Conservation (phyloP, 23 tunicate genomes). For the Oikopleura dioica region DNA sequence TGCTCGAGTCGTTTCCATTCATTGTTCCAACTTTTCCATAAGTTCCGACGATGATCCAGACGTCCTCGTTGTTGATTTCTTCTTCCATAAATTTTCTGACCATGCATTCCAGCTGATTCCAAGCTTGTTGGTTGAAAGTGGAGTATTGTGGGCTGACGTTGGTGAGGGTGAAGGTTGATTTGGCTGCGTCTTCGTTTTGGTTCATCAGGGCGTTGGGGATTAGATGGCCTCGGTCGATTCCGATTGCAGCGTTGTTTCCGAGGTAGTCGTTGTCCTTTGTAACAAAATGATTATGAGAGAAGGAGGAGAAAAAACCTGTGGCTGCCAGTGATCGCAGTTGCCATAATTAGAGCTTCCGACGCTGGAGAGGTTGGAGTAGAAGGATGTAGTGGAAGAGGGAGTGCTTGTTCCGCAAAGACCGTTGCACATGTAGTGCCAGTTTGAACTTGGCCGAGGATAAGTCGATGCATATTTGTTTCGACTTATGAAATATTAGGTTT, state of each 20-base stretch:
- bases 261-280: not conserved
- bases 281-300: too few species aligned
- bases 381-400: too few species aligned
- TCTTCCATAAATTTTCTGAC: not conserved
- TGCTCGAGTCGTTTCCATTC: not conserved
- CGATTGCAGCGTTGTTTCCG: not conserved
- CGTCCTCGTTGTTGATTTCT: not conserved
- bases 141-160: constrained; percentile 5
- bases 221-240: not conserved
- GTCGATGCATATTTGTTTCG: not conserved
- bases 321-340: too few species aligned
- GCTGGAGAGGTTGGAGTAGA: too few species aligned
- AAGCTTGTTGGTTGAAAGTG: not conserved
- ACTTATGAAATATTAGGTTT: not conserved
- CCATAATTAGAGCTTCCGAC: too few species aligned
- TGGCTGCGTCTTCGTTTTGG: not conserved
- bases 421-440: not conserved
- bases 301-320: too few species aligned
- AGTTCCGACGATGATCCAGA: not conserved
- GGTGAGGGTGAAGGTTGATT: not conserved
- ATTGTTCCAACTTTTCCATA: not conserved
- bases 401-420: not conserved
- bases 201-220: not conserved
- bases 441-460: not conserved
- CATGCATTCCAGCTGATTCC: not conserved